phyloP scores from a whole-genome alignment of 2,797 vertebrate species.

The Danio aesculapii region DNA sequence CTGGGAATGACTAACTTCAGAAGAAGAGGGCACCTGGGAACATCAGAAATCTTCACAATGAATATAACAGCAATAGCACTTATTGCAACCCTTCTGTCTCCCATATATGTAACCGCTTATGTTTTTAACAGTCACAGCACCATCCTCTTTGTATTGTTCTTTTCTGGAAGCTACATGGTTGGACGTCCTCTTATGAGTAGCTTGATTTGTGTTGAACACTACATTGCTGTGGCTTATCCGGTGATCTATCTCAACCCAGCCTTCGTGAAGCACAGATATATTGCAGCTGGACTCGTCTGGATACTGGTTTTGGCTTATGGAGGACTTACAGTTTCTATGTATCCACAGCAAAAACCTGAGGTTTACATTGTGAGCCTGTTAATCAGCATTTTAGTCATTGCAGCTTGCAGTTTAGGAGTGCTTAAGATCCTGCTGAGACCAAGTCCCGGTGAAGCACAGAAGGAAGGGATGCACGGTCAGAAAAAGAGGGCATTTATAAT shows the following conservation, averaged over 20 bases:
- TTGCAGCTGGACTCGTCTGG: slow-evolving; percentile 12
- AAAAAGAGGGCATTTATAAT: slow-evolving; percentile 49
- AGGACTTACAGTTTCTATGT: not conserved
- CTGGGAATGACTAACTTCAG: not conserved
- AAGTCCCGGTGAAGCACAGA: slow-evolving; percentile 30
- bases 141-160: not conserved
- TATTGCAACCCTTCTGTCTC: not conserved
- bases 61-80: not conserved
- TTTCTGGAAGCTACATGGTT: slow-evolving; percentile 10
- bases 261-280: slow-evolving; percentile 2
- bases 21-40: not conserved
- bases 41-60: slow-evolving; percentile 20
- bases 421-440: slow-evolving; percentile 35
- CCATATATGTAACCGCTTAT: not conserved
- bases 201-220: slow-evolving; percentile 43
- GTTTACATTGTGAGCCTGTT: not conserved
- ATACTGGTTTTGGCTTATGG: not conserved
- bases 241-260: slow-evolving; percentile 2
- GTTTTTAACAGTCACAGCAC: not conserved
- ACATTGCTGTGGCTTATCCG: slow-evolving; percentile 19
- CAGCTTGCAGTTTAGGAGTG: slow-evolving; percentile 42
- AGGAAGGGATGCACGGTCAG: slow-evolving; percentile 24
- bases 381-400: not conserved
- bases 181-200: not conserved
- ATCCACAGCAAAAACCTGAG: rapidly evolving